Conservation (phyloP, 2,888 invertebrate genomes). For the Rutpela maculata region DNA sequence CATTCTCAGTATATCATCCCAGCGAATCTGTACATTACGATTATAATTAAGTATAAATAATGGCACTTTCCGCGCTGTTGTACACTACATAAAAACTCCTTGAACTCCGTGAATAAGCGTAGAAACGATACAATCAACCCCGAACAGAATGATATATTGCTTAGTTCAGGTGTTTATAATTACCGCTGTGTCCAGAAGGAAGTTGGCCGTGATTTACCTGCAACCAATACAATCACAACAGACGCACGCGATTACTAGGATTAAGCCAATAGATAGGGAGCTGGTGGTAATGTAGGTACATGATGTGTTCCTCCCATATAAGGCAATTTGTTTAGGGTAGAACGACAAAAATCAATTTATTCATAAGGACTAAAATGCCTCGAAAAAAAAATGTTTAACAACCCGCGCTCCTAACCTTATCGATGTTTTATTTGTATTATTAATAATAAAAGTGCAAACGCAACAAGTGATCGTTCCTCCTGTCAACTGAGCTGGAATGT, state of each 20-base stretch:
- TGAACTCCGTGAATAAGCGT: slow-evolving; percentile 43
- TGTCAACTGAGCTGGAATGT: no score
- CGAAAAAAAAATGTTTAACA: no score
- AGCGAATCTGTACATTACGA: slow-evolving; percentile 30
- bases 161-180: slow-evolving; percentile 59
- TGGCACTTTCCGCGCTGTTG: slow-evolving; percentile 49
- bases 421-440: no score
- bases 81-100: slow-evolving; percentile 49
- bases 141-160: slow-evolving; percentile 57
- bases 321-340: no score
- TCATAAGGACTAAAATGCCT: no score
- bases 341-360: no score
- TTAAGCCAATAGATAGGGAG: no score
- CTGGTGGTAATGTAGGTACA: no score
- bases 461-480: no score
- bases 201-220: slow-evolving; percentile 61
- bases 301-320: no score
- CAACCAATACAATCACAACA: slow-evolving; percentile 36
- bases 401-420: no score
- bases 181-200: slow-evolving; percentile 60
- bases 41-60: slow-evolving; percentile 56
- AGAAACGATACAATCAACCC: slow-evolving; percentile 61
- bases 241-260: slow-evolving; percentile 17
- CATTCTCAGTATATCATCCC: not conserved
- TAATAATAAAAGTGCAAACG: no score